A percentile compares a stretch with the other conserved stretches of the same genome.
phyloP scores from a whole-genome alignment of 1,140 invertebrate genomes.

The Caenorhabditis remanei region DNA sequence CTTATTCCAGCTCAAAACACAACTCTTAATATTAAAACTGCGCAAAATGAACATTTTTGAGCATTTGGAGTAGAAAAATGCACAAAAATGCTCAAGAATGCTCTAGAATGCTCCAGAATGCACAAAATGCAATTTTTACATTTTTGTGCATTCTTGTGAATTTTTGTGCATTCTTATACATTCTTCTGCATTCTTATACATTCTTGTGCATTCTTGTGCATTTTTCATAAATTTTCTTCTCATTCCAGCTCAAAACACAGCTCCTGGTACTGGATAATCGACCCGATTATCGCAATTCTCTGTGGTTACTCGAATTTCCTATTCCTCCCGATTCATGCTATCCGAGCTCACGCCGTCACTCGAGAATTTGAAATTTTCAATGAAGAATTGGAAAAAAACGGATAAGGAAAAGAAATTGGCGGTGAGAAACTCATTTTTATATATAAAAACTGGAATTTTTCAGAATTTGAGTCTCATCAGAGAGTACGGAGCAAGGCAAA shows the following conservation, averaged over 20 bases:
- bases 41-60: too few relatives aligned
- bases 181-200: too few relatives aligned
- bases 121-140: too few relatives aligned
- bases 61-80: too few relatives aligned
- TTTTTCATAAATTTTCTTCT: background rate
- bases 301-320: background rate
- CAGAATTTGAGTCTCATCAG: background rate
- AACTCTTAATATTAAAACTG: background rate
- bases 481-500: background rate
- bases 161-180: too few relatives aligned
- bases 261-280: conserved; percentile 5
- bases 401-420: background rate
- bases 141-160: too few relatives aligned
- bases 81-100: too few relatives aligned
- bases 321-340: background rate
- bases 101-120: too few relatives aligned
- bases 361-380: conserved; percentile 17
- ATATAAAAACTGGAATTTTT: background rate
- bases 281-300: background rate
- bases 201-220: too few relatives aligned
- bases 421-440: background rate
- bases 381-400: background rate
- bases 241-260: background rate
- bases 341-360: background rate
- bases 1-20: background rate